These are phyloP conservation scores for Chauna torquata DNA, from an alignment of 2,113 vertebrate species.

Conservation along the genomic window DNA sequence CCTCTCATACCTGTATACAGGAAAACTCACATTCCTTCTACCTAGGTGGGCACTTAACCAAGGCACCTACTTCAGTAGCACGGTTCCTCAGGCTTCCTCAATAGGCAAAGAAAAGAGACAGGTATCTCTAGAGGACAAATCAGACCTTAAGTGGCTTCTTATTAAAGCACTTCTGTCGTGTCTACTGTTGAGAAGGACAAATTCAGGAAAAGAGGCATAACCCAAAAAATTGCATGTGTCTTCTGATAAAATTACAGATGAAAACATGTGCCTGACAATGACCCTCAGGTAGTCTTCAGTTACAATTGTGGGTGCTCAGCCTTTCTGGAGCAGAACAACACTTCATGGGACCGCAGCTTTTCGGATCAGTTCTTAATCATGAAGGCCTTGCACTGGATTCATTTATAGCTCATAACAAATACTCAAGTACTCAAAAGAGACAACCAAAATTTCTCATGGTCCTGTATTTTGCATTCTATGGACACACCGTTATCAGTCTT, in stretches of 20 bases:
- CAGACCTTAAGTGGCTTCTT: not conserved
- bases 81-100: not conserved
- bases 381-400: not conserved
- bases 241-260: not conserved
- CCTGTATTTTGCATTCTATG: not conserved
- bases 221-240: not conserved
- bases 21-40: not conserved
- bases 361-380: not conserved
- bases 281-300: not conserved
- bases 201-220: not conserved
- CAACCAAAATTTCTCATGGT: not conserved
- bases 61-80: not conserved
- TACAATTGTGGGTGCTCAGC: not conserved
- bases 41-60: not conserved
- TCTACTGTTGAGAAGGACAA: not conserved
- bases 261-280: not conserved
- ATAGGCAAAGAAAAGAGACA: not conserved
- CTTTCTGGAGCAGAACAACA: not conserved
- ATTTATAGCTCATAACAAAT: not conserved
- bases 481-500: not conserved
- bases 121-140: not conserved
- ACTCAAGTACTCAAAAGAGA: not conserved
- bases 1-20: not conserved
- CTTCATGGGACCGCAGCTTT: not conserved
- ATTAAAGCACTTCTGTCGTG: not conserved